Evolutionary conservation across 2,113 vertebrate species (phyloP).

Genomic region (Eptesicus fuscus): DNA sequence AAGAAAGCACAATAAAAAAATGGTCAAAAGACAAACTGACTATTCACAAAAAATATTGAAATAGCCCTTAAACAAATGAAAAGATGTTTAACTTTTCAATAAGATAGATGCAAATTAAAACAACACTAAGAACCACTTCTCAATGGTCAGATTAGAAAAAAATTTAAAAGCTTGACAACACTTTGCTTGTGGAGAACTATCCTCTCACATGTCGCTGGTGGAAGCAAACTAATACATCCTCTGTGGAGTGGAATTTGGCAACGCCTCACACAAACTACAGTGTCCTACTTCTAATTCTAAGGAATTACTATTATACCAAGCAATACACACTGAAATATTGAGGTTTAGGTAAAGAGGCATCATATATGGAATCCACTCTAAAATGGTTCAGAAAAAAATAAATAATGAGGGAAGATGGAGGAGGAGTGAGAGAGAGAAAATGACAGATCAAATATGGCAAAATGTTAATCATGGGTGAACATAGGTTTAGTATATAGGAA

Average conservation of each 20-base stretch:
- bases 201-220: too few species aligned
- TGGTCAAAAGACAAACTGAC: not conserved
- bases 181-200: not conserved
- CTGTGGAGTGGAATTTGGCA: not conserved
- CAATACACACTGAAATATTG: not conserved
- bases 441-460: not conserved
- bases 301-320: not conserved
- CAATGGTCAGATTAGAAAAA: not conserved
- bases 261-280: not conserved
- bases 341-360: not conserved
- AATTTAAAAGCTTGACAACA: not conserved
- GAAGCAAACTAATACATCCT: not conserved
- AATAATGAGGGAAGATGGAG: not conserved
- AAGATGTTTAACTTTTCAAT: not conserved
- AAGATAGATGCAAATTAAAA: slow-evolving; percentile 4
- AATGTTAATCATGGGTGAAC: not conserved
- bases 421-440: not conserved
- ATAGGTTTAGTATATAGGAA: not conserved
- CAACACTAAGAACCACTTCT: not conserved
- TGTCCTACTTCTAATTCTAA: not conserved
- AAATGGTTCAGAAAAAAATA: slow-evolving; percentile 19
- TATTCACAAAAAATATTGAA: not conserved
- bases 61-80: not conserved
- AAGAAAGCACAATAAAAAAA: slow-evolving; percentile 11
- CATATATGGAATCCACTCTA: not conserved